Base-by-base conservation (phyloP, 2,113 vertebrate genomes). In the Corvus moneduloides region DNA sequence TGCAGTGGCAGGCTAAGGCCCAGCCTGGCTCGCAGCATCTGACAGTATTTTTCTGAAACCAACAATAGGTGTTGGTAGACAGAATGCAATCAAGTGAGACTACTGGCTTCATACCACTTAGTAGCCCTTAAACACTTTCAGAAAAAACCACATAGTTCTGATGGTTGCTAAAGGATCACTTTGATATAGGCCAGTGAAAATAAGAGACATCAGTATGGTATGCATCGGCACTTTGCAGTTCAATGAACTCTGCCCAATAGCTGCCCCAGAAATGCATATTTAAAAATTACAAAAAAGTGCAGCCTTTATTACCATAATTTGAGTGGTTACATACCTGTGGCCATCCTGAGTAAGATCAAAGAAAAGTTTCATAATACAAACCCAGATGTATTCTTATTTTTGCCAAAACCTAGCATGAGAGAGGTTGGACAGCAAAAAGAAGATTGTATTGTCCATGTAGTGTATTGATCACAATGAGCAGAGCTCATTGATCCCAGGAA, bases 1-100 rank as follows among this genome's bases (percentile, higher is more conserved):
- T 78, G 96, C 96, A 97, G 96, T 98, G 97, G 97, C 97, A 98
- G 98, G 96, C 98, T 91, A 94, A 95, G 82, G 95, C 98, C 97
- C 97, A 98, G 98, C 84, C 97, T 92, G 95, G 96, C 96, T 96
- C 89, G 77, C 89, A 91, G 90, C 98, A 97, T 96, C 97, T 92
- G 96, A 97, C 95, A 96, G 93, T 92, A 89, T 96, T 89, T 96
- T 87, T 95, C 95, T 96, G 95, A 96, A 95, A 95, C 58, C 87
- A 94, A 79, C 88, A 94, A 95, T 83, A 59, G 56, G 59, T 86
- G 90, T n/a, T 94, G 92, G 95, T 74, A 90, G 93, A 95, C 88
- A 91, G 87, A 96, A 95, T 75, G 80, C 96, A 97, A 96, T 93
- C 3, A 16, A 91, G 46, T 51, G 82, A 93, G 90, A 85, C 69